A percentile compares a stretch with the other conserved stretches of the same genome.
These are phyloP conservation scores for Pangasius macronema DNA, from an alignment of 2,797 vertebrate genomes.

Conservation along the genomic window DNA sequence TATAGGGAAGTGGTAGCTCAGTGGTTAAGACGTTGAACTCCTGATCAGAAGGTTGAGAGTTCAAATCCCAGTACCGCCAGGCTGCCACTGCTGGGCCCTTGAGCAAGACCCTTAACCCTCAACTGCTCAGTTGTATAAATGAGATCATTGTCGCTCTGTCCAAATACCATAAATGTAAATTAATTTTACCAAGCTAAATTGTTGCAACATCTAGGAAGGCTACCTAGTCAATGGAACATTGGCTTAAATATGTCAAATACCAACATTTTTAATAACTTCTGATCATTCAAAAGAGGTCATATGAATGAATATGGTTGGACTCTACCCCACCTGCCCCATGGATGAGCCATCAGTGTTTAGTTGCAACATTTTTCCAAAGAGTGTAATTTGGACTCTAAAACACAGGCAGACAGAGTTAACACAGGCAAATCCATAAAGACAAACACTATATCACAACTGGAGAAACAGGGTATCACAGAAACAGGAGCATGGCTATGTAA, in stretches of 20 bases:
- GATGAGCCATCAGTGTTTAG: not conserved
- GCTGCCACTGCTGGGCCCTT: too few species aligned
- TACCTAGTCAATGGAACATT: not conserved
- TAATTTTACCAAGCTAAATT: not conserved
- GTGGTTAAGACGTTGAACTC: too few species aligned
- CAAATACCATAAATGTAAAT: not conserved
- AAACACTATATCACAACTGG: not conserved
- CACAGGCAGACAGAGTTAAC: not conserved
- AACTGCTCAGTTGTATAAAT: too few species aligned
- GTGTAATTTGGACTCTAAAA: not conserved
- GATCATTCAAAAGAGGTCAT: not conserved
- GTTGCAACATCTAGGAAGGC: not conserved
- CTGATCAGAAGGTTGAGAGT: too few species aligned
- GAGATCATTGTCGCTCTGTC: too few species aligned
- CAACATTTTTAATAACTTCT: not conserved
- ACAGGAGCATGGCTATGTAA: not conserved
- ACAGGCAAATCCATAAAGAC: not conserved
- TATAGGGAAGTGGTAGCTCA: too few species aligned
- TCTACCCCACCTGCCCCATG: not conserved
- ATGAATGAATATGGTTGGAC: too few species aligned
- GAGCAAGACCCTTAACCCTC: too few species aligned
- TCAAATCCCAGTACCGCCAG: too few species aligned
- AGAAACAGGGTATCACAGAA: conserved; percentile 10
- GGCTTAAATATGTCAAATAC: not conserved
- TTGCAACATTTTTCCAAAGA: not conserved